These are phyloP conservation scores for Cephalotes varians DNA, from an alignment of 2,888 invertebrate genomes.

Conservation along the genomic window DNA sequence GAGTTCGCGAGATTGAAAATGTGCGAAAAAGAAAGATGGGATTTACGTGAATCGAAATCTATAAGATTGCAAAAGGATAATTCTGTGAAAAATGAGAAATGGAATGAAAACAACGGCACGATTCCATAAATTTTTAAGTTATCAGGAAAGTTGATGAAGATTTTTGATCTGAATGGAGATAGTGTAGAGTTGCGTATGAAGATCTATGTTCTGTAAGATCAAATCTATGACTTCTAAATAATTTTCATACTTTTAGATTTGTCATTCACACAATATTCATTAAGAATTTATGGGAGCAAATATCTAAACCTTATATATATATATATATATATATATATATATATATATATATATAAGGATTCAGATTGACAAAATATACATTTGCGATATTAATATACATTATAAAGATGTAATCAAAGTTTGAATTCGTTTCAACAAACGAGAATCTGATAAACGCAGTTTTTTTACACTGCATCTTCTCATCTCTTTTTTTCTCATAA, in stretches of 20 bases:
- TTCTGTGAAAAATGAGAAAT: not conserved
- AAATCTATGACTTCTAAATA: not conserved
- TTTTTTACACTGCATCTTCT: conserved; percentile 24
- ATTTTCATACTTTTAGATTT: not conserved
- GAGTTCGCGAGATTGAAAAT: conserved; percentile 33
- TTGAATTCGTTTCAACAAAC: not conserved
- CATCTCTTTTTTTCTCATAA: conserved; percentile 45
- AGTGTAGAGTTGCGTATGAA: not conserved
- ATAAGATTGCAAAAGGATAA: conserved; percentile 2
- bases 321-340: not conserved
- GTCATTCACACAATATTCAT: not conserved
- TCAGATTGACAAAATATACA: not conserved
- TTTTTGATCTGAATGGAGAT: not conserved
- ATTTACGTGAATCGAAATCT: conserved; percentile 1
- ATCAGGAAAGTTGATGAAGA: not conserved
- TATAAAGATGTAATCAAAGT: not conserved
- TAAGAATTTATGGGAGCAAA: not conserved
- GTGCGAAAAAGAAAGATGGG: not conserved
- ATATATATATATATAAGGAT: not conserved
- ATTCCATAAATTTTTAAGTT: conserved; percentile 4
- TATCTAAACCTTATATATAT: not conserved
- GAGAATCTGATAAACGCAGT: conserved; percentile 15
- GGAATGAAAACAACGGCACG: not conserved
- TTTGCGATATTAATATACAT: not conserved
- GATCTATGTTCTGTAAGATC: not conserved